phyloP scores from a whole-genome alignment of 2,888 invertebrate genomes.

The Tiphia femorata region DNA sequence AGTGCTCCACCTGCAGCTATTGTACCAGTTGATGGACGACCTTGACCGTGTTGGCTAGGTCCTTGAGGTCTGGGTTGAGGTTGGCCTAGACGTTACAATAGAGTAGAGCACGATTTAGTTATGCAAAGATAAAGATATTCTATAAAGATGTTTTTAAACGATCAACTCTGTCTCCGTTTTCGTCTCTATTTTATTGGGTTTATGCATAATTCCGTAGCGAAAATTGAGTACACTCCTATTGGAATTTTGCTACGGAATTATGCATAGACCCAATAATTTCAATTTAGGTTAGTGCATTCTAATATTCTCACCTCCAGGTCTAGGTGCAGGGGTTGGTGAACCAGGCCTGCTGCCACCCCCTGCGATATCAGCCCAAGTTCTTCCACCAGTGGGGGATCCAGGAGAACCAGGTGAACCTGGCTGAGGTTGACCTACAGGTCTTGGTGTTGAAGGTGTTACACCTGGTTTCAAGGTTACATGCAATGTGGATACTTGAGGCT shows the following conservation, averaged over 20 bases:
- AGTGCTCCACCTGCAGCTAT: constrained; percentile 29
- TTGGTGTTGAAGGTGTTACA: background rate
- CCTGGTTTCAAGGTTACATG: constrained; percentile 21
- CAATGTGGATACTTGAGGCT: constrained; percentile 35
- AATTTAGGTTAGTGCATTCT: too few relatives aligned
- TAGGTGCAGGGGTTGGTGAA: constrained; percentile 40
- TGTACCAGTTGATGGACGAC: constrained; percentile 10
- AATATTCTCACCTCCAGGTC: constrained; percentile 21
- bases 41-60: constrained; percentile 23
- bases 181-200: too few relatives aligned
- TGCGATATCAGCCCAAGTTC: constrained; percentile 54
- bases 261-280: too few relatives aligned
- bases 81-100: constrained; percentile 15
- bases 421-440: constrained; percentile 3
- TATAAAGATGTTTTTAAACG: too few relatives aligned
- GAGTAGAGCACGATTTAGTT: background rate
- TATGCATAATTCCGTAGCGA: too few relatives aligned
- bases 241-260: too few relatives aligned
- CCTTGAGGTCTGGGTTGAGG: constrained; percentile 14
- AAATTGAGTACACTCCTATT: too few relatives aligned
- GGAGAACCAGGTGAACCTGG: constrained; percentile 23
- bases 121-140: too few relatives aligned
- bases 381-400: constrained; percentile 34
- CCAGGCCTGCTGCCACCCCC: constrained; percentile 44
- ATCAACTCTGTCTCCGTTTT: too few relatives aligned